Evolutionary conservation across 1,140 invertebrate species (phyloP), one percentile per base, ranked within the genome.

Genomic region (Cheumatopsyche charites): DNA sequence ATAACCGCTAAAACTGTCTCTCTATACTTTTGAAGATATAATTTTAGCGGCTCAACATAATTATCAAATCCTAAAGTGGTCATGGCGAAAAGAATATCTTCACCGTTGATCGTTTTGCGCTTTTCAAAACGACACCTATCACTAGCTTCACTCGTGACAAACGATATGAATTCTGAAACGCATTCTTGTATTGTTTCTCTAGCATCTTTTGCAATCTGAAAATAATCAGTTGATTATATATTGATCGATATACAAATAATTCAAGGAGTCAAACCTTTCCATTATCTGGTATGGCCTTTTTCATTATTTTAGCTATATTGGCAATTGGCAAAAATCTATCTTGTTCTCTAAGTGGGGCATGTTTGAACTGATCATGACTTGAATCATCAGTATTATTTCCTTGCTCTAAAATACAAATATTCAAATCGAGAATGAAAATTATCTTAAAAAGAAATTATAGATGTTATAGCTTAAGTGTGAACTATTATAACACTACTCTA

Each of bases 261-360:
- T 26, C 62, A 36, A 21, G 43, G 2, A 19, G 19, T n/a, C 6
- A 52, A 86, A 95, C 91, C 87, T 99, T 99, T 78, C 97, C 98
- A 76, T 93, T 91, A 73, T 94, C 91, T 4, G 98, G 98, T 77
- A 99, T 96, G 4, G 95, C 94, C 80, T 93, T 90, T 83, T 99
- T 99, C 98, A 99, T 99, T 47, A 99, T 98, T 84, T 98, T 93
- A 0, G 96, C 95, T 52, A 99, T 96, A 86, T 99, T 99, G 19
- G 98, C 98, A 77, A 98, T 98, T 0, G 97, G 97, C 52, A 99
- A 83, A 82, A 98, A 99, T 76, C 97, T 87, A 81, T 99, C 97
- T 83, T 99, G 94, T 81, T 96, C 93, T 42, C 92, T 82, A 26
- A 96, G 79, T 2, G 90, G 89, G 5, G 85, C 83, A 77, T 86